phyloP scores from a whole-genome alignment of 1,140 invertebrate species.

The Asobara japonica region DNA sequence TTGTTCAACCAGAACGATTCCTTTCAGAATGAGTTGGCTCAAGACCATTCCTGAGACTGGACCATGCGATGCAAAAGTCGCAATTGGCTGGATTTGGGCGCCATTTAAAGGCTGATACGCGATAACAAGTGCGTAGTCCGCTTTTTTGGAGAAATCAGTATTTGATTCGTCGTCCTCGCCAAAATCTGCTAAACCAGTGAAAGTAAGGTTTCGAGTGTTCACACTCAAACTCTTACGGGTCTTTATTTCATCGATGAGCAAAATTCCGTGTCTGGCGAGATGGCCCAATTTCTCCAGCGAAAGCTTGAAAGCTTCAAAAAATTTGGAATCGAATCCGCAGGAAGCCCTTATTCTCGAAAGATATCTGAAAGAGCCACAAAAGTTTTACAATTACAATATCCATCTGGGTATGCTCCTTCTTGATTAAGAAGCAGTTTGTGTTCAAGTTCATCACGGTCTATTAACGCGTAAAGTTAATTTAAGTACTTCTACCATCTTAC shows the following conservation, averaged over 20 bases:
- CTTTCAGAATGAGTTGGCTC: neutral
- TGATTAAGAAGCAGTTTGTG: too few species aligned
- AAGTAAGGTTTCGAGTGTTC: neutral
- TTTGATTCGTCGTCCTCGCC: neutral
- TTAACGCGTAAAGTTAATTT: too few species aligned
- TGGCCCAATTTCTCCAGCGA: neutral
- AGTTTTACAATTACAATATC: too few species aligned
- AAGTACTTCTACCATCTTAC: too few species aligned
- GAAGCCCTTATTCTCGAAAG: neutral
- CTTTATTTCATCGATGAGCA: neutral
- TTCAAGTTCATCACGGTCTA: too few species aligned
- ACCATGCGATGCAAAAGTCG: neutral
- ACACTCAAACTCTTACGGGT: neutral
- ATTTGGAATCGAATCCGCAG: neutral
- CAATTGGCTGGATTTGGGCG: neutral
- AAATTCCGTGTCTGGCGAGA: neutral
- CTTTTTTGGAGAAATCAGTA: neutral
- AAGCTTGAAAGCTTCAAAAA: neutral
- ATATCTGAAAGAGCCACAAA: too few species aligned
- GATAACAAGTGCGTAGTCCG: neutral
- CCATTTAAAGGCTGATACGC: neutral
- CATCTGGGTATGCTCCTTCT: too few species aligned
- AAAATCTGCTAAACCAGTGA: neutral
- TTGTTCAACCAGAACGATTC: neutral
- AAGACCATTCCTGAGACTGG: neutral